Evolutionary conservation across 1,140 invertebrate species (phyloP).

Genomic region (Philopotamus ludificatus): DNA sequence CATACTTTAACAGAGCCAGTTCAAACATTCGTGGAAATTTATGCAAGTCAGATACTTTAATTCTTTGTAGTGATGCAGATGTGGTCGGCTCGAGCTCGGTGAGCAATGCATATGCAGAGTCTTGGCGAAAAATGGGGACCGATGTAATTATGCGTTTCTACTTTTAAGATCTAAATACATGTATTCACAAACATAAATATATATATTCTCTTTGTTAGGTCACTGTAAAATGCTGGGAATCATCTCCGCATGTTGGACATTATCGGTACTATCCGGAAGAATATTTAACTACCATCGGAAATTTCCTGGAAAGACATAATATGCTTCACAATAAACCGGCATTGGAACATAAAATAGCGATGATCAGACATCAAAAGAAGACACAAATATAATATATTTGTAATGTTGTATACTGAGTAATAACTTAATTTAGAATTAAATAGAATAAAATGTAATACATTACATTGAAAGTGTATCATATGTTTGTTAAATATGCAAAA

Average conservation of each 20-base stretch:
- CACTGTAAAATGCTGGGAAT: background rate
- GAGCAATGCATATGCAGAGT: background rate
- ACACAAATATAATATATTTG: too few relatives aligned
- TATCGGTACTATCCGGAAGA: background rate
- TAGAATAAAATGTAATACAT: too few relatives aligned
- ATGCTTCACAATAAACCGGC: background rate
- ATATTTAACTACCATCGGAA: background rate
- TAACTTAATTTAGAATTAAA: too few relatives aligned
- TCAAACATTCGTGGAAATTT: background rate
- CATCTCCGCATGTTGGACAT: background rate
- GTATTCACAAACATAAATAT: background rate
- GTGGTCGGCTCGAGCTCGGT: background rate
- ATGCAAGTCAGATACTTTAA: background rate
- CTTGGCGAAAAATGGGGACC: conserved; percentile 9
- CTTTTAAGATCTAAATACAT: background rate
- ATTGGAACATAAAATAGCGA: background rate
- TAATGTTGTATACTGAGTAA: too few relatives aligned
- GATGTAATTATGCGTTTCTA: background rate
- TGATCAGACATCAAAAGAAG: too few relatives aligned
- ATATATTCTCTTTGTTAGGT: background rate
- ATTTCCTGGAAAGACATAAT: background rate
- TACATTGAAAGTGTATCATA: too few relatives aligned
- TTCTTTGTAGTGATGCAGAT: conserved; percentile 14
- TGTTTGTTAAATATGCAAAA: too few relatives aligned
- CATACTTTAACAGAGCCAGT: background rate